Percentiles rank a stretch among this genome's conserved stretches.
These are phyloP conservation scores for Molossus alvarezi DNA, from an alignment of 2,797 vertebrate species.

Conservation along the genomic window DNA sequence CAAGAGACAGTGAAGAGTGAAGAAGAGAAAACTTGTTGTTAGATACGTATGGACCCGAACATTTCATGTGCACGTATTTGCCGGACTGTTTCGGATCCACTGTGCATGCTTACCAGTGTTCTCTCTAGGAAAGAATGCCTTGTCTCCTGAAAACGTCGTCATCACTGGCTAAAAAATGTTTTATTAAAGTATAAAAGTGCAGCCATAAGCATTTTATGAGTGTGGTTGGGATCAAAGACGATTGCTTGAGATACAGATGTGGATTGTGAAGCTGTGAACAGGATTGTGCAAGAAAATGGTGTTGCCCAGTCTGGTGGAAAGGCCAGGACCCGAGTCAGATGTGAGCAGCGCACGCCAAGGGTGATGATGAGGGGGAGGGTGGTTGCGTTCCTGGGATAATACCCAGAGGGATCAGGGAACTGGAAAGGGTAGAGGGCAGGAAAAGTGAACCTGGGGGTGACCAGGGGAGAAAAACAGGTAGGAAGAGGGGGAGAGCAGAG, in stretches of 20 bases:
- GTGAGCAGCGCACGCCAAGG: not conserved
- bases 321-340: not conserved
- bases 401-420: not conserved
- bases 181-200: slow-evolving; percentile 20
- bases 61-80: not conserved
- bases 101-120: slow-evolving; percentile 10
- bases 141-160: not conserved
- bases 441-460: slow-evolving; percentile 22
- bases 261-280: not conserved
- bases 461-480: not conserved
- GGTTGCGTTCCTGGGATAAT: slow-evolving; percentile 21
- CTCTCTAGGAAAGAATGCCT: slow-evolving; percentile 11
- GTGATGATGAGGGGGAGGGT: not conserved
- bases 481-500: slow-evolving; percentile 34
- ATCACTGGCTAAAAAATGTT: slow-evolving; percentile 10
- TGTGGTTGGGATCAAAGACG: not conserved
- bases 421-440: slow-evolving; percentile 18
- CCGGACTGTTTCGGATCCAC: slow-evolving; percentile 31
- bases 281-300: not conserved
- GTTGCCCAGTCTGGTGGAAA: not conserved
- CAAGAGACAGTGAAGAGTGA: not conserved
- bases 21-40: slow-evolving; percentile 25
- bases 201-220: not conserved
- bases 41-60: not conserved
- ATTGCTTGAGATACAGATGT: not conserved